These are phyloP conservation scores for Falco berigora DNA, from an alignment of 2,797 vertebrate genomes.

Conservation along the genomic window DNA sequence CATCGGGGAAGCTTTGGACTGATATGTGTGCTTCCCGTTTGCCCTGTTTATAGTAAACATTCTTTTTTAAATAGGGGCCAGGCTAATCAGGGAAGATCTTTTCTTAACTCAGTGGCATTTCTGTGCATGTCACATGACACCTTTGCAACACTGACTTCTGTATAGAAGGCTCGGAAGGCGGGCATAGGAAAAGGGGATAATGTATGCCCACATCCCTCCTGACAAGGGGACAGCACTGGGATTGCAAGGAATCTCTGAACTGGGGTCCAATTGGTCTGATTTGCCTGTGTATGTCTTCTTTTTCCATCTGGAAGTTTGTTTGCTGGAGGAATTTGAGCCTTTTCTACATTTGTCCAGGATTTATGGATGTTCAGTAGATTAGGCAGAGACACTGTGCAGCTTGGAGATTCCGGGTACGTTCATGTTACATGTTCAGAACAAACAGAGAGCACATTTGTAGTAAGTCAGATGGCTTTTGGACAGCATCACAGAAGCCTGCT, in stretches of 20 bases:
- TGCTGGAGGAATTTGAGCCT: neutral
- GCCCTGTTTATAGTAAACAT: neutral
- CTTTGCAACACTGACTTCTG: neutral
- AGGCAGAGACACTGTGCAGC: neutral
- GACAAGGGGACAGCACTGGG: neutral
- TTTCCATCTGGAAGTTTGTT: conserved; percentile 31
- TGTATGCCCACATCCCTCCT: neutral
- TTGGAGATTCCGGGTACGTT: neutral
- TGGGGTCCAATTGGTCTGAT: neutral
- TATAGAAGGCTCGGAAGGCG: neutral
- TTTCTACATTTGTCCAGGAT: neutral
- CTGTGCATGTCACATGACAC: neutral
- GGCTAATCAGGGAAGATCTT: neutral
- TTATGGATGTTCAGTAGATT: conserved; percentile 10
- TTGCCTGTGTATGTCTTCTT: neutral
- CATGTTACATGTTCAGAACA: neutral
- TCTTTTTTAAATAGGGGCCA: neutral
- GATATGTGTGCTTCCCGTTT: neutral
- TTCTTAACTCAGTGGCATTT: neutral
- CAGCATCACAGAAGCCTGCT: neutral
- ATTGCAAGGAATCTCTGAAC: neutral
- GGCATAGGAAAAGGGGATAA: neutral
- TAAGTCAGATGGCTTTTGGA: neutral
- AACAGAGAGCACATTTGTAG: neutral
- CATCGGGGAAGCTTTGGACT: neutral